Evolutionary conservation across 2,888 invertebrate species (phyloP).

Genomic region (Lycocerus yunnanus): DNA sequence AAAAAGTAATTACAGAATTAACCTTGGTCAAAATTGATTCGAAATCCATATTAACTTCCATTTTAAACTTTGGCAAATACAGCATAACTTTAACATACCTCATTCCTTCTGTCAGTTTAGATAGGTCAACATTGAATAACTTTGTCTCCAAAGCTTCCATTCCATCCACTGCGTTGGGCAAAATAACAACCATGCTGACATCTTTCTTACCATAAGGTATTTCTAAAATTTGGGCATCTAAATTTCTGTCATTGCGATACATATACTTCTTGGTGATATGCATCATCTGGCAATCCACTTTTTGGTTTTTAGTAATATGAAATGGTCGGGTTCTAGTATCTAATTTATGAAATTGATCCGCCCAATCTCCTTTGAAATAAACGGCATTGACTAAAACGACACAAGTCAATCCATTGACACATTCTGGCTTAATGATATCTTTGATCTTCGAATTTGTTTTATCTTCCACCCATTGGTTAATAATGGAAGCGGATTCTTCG

Average conservation of each 20-base stretch:
- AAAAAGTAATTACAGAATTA: slow-evolving; percentile 35
- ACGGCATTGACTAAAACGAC: slow-evolving; percentile 82
- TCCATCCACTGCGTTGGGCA: slow-evolving; percentile 73
- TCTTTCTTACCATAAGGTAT: slow-evolving; percentile 72
- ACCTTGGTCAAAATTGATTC: slow-evolving; percentile 66
- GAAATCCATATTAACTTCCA: slow-evolving; percentile 74
- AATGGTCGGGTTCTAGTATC: slow-evolving; percentile 68
- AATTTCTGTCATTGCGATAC: slow-evolving; percentile 57
- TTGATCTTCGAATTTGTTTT: slow-evolving; percentile 83
- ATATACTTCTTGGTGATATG: slow-evolving; percentile 59
- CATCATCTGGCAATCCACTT: slow-evolving; percentile 76
- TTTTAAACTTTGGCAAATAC: slow-evolving; percentile 78
- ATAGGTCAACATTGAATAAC: slow-evolving; percentile 61
- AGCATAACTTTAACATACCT: slow-evolving; percentile 64
- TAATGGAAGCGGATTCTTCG: slow-evolving; percentile 58
- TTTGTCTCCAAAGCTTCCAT: slow-evolving; percentile 65
- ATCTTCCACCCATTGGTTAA: slow-evolving; percentile 81
- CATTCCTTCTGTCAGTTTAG: slow-evolving; percentile 58
- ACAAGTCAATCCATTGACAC: slow-evolving; percentile 62
- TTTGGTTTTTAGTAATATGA: slow-evolving; percentile 59
- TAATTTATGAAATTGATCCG: slow-evolving; percentile 64
- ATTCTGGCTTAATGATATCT: slow-evolving; percentile 68
- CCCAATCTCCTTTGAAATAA: slow-evolving; percentile 84
- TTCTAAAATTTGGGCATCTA: slow-evolving; percentile 68
- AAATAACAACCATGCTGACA: slow-evolving; percentile 74